phyloP scores from a whole-genome alignment of 2,888 invertebrate species.

The Philaethria dido region DNA sequence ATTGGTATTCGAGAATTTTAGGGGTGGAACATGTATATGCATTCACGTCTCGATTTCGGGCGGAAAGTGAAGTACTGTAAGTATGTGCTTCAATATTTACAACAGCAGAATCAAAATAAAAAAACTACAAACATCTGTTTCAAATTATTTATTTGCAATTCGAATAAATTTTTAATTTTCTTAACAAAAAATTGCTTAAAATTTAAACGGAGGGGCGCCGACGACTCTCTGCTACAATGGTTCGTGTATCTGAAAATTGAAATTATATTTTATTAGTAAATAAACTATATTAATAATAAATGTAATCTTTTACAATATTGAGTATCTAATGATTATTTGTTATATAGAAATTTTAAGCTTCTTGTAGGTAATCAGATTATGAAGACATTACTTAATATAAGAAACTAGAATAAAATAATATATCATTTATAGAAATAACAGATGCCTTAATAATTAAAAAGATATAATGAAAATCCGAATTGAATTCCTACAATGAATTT shows the following conservation, averaged over 20 bases:
- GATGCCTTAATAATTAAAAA: no score
- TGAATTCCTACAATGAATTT: background rate
- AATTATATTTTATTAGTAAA: slow-evolving; percentile 1
- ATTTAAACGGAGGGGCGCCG: background rate
- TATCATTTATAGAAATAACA: no score
- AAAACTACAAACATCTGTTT: no score
- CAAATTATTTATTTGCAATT: no score
- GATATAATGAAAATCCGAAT: background rate
- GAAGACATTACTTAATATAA: background rate
- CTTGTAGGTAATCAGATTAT: background rate
- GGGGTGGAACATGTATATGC: background rate
- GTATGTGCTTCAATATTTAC: no score
- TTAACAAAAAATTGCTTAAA: background rate
- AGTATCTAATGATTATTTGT: no score
- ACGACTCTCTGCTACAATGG: background rate
- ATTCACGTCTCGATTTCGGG: no score
- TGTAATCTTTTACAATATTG: no score
- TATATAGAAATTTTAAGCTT: background rate
- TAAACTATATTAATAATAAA: background rate
- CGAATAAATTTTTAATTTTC: no score
- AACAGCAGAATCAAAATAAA: no score
- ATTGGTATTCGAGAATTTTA: background rate
- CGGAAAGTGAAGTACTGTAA: no score
- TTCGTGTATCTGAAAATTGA: slow-evolving; percentile 8
- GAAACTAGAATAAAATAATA: background rate